These are phyloP conservation scores for Catotricha subobsoleta DNA, from an alignment of 2,888 invertebrate genomes.

Conservation along the genomic window DNA sequence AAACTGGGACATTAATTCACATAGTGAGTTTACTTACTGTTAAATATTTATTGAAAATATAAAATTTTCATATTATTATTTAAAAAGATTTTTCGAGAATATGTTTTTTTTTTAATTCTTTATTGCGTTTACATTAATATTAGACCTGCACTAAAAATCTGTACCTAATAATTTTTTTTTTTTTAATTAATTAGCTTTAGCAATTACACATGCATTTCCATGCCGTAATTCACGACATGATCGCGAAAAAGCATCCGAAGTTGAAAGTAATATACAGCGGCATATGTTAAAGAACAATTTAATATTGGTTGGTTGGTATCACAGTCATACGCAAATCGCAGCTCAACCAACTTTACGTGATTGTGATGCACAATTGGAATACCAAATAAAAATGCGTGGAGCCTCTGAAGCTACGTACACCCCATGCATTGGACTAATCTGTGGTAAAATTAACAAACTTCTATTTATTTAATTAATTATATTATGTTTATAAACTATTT, in stretches of 20 bases:
- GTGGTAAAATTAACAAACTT: slow-evolving; percentile 48
- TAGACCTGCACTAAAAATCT: background rate
- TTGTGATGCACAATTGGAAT: slow-evolving; percentile 83
- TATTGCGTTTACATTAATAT: slow-evolving; percentile 4
- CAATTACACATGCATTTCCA: slow-evolving; percentile 76
- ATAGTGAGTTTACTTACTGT: slow-evolving; percentile 65
- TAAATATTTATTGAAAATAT: too few relatives aligned
- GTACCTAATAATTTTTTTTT: background rate
- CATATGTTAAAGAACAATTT: slow-evolving; percentile 67
- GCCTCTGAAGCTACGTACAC: slow-evolving; percentile 79
- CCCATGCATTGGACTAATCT: slow-evolving; percentile 81
- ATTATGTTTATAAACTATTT: slow-evolving; percentile 1
- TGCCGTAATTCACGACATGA: slow-evolving; percentile 69
- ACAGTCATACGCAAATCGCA: slow-evolving; percentile 77
- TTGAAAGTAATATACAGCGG: slow-evolving; percentile 67
- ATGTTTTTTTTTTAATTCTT: background rate
- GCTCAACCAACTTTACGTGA: slow-evolving; percentile 77
- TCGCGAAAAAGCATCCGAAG: slow-evolving; percentile 51
- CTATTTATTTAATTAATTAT: background rate
- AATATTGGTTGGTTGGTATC: slow-evolving; percentile 85
- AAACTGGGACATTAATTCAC: slow-evolving; percentile 83
- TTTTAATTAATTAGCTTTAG: slow-evolving; percentile 44
- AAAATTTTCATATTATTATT: background rate
- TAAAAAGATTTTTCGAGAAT: background rate
- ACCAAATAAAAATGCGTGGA: slow-evolving; percentile 88